Evolutionary conservation across 2,797 vertebrate species (phyloP), one percentile per base, ranked within the genome.

Genomic region (Selene dorsalis): DNA sequence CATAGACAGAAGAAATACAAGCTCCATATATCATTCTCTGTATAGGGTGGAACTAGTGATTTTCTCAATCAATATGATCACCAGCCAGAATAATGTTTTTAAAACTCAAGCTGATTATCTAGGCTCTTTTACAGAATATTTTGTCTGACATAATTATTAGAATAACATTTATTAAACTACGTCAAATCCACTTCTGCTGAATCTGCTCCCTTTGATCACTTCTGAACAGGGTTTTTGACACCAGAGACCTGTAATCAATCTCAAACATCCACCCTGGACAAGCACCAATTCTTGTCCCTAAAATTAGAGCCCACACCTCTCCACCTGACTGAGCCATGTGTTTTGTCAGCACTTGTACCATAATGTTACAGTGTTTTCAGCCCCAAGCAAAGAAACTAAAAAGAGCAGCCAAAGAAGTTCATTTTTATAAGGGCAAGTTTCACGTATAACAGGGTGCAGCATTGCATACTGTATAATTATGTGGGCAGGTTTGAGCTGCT

Each of bases 221-320:
- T 6, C 4, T 14, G 18, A 67, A 72, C 1, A 16, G 1, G 5
- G 4, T 16, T 22, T 59, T 3, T 61, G 83, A 84, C 45, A 86
- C 84, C 64, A 66, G 85, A 86, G 48, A 73, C 65, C 32, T 71
- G 70, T 70, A 63, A 75, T 58, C 11, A 50, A 69, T 70, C 61
- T 58, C 17, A 55, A 45, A 22, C 58, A 60, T 53, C 28, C 8
- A 70, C 30, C 24, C 14, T 24, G 22, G 56, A 12, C 2, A 57
- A 26, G 72, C 2, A 68, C 56, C 26, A 64, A 9, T 12, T 30
- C 48, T 17, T 55, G n/a, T 30, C 26, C 75, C 88, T 87, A 90
- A 84, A 87, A 81, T 88, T 92, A 91, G 84, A 70, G 3, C 0
- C 39, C 14, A 17, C 18, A 39, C 0, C 6, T 60, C 39, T 58